These are phyloP conservation scores for Pristionchus mayeri DNA, from an alignment of 2,888 invertebrate species.

Conservation along the genomic window DNA sequence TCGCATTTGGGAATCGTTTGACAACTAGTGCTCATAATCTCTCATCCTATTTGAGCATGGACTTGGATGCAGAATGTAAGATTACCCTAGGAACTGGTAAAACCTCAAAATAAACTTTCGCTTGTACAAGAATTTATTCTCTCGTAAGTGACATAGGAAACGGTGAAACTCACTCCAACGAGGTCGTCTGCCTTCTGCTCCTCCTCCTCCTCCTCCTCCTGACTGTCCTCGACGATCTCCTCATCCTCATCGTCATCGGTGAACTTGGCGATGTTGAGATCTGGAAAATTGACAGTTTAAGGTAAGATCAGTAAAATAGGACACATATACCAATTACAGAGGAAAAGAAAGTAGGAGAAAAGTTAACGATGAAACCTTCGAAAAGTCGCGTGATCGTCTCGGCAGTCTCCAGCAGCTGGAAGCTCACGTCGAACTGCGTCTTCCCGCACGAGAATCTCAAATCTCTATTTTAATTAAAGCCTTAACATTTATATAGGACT, in stretches of 20 bases:
- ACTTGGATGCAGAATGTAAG: too few species aligned
- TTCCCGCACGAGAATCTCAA: not conserved
- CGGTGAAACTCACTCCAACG: too few species aligned
- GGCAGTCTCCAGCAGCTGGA: not conserved
- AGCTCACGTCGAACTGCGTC: slow-evolving; percentile 28
- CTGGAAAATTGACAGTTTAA: not conserved
- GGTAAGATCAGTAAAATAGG: not conserved
- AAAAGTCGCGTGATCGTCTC: slow-evolving; percentile 27
- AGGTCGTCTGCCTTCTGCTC: not conserved
- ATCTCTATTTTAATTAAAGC: too few species aligned
- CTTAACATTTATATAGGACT: too few species aligned
- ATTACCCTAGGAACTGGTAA: too few species aligned
- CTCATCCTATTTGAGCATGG: too few species aligned
- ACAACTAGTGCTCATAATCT: too few species aligned
- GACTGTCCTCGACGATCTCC: not conserved
- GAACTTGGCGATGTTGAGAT: slow-evolving; percentile 24
- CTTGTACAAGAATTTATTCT: too few species aligned
- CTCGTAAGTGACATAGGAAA: too few species aligned
- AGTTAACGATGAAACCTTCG: not conserved
- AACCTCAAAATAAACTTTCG: too few species aligned
- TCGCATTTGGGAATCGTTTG: too few species aligned
- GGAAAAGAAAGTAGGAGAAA: not conserved
- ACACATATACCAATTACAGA: not conserved
- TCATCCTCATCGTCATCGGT: not conserved
- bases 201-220: not conserved